Conservation (phyloP, 1,140 invertebrate genomes). For the Drosophila quadrilineata region DNA sequence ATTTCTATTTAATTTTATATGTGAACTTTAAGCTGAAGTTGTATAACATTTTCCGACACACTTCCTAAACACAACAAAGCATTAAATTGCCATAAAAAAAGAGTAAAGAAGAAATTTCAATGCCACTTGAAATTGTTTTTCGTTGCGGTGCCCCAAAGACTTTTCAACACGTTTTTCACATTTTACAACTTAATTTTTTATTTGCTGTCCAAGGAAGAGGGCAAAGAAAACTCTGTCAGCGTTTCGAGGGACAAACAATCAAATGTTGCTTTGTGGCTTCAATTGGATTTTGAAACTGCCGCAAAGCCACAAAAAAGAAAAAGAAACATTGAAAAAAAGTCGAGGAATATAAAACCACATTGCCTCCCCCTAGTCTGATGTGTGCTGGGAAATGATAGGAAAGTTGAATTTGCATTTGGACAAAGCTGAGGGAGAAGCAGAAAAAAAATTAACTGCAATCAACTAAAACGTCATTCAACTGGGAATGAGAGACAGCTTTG, state of each 20-base stretch:
- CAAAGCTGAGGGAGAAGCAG: constrained; percentile 33
- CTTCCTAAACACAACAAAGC: background rate
- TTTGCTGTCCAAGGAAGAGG: constrained; percentile 36
- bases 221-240: constrained; percentile 16
- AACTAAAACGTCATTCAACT: constrained; percentile 76
- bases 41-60: background rate
- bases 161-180: constrained; percentile 69
- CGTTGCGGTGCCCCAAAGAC: constrained; percentile 36
- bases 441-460: constrained; percentile 75
- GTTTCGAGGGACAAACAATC: constrained; percentile 55
- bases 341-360: too few species aligned
- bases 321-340: too few species aligned
- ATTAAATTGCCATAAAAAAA: constrained; percentile 47
- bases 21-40: constrained; percentile 1
- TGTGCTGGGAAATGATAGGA: background rate
- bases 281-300: constrained; percentile 45
- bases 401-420: constrained; percentile 67
- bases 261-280: constrained; percentile 64
- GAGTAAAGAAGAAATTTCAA: too few species aligned
- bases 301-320: constrained; percentile 34
- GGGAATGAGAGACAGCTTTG: constrained; percentile 26
- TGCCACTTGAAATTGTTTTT: constrained; percentile 10
- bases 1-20: constrained; percentile 2
- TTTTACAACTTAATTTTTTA: constrained; percentile 73
- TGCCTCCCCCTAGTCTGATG: background rate